Percentiles rank a stretch among this genome's conserved stretches.
Conservation (phyloP, 2,797 vertebrate genomes). For the Choloepus didactylus region DNA sequence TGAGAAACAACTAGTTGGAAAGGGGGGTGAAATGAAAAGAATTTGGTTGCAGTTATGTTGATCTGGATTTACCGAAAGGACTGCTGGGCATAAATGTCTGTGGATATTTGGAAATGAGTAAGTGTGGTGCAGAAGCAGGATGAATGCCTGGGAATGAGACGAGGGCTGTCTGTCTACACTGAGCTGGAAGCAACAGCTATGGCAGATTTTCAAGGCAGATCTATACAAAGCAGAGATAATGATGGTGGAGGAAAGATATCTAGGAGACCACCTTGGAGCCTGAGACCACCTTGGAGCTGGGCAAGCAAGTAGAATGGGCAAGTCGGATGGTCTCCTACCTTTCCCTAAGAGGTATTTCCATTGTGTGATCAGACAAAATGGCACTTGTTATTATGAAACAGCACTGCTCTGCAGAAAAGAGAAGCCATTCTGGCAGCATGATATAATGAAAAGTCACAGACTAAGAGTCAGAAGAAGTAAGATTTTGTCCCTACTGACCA, state of each 20-base stretch:
- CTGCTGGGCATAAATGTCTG: neutral
- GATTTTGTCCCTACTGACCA: neutral
- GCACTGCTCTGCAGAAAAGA: neutral
- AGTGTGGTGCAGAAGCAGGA: neutral
- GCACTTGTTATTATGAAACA: neutral
- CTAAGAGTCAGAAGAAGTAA: neutral
- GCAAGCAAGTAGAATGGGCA: neutral
- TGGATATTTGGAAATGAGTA: neutral
- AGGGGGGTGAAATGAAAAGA: neutral
- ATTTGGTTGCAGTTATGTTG: neutral
- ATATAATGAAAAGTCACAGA: neutral
- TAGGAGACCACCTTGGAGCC: neutral
- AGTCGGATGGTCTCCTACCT: neutral
- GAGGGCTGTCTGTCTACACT: neutral
- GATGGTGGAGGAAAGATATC: neutral
- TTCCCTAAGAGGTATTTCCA: neutral
- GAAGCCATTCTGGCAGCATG: neutral
- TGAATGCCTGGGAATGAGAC: neutral
- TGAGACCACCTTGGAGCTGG: neutral
- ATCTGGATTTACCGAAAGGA: neutral
- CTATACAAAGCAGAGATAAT: neutral
- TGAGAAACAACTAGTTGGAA: conserved; percentile 17
- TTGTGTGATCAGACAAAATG: neutral
- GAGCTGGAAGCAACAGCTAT: neutral
- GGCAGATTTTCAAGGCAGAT: neutral